phyloP scores from a whole-genome alignment of 2,888 invertebrate genomes.

The Eristalis intricaria region DNA sequence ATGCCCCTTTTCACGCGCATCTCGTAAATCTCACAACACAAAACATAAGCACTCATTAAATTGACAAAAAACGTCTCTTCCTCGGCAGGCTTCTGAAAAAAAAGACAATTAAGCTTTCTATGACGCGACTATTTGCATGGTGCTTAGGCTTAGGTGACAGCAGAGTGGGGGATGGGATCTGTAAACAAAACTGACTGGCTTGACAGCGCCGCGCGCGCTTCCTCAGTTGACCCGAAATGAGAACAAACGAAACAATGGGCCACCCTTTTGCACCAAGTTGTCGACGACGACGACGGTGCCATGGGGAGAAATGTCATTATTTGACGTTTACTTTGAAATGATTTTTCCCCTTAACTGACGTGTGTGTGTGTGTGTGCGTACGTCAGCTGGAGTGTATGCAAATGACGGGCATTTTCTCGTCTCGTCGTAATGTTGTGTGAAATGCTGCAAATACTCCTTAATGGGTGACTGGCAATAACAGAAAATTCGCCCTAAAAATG shows the following conservation, averaged over 20 bases:
- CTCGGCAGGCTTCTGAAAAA: neutral
- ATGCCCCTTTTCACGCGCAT: neutral
- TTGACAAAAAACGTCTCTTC: conserved; percentile 15
- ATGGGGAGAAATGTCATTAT: conserved; percentile 20
- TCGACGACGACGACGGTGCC: neutral
- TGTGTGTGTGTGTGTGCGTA: no score
- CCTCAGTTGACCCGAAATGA: conserved; percentile 13
- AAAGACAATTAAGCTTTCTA: no score
- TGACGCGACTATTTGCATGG: neutral
- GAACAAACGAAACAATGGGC: neutral
- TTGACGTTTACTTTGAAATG: conserved; percentile 27
- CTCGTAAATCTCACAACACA: neutral
- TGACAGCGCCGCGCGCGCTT: neutral
- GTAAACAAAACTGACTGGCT: conserved; percentile 2
- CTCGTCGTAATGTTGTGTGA: no score
- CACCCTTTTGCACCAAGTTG: neutral
- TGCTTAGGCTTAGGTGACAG: neutral
- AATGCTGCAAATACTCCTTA: neutral
- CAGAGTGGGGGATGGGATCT: no score
- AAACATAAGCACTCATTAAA: conserved; percentile 24
- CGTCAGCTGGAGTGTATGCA: neutral
- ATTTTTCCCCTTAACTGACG: neutral
- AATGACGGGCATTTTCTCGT: conserved; percentile 1
- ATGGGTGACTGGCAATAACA: conserved; percentile 19
- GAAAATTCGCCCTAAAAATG: neutral